Conservation (phyloP, 2,888 invertebrate species). For the Cryptophagus acutangulus region DNA sequence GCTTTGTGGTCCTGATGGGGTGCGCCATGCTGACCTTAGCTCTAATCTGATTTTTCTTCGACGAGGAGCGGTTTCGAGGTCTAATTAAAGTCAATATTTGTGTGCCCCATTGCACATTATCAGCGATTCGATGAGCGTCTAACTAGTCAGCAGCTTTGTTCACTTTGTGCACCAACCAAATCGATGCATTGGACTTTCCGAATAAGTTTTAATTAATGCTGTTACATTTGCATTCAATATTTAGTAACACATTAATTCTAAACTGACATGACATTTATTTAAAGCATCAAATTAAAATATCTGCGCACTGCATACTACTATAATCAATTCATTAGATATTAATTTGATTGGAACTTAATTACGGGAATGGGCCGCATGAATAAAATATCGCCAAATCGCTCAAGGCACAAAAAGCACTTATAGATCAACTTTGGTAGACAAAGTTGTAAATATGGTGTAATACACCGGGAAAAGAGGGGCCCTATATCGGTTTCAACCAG, state of each 20-base stretch:
- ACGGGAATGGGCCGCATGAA: no score
- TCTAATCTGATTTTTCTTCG: slow-evolving; percentile 31
- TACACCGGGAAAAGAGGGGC: slow-evolving; percentile 27
- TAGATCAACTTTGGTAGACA: slow-evolving; percentile 25
- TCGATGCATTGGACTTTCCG: no score
- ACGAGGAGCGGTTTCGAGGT: slow-evolving; percentile 22
- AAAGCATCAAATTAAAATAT: no score
- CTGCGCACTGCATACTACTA: no score
- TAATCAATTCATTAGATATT: no score
- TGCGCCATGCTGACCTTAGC: slow-evolving; percentile 31
- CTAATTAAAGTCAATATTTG: slow-evolving; percentile 42
- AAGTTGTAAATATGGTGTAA: slow-evolving; percentile 28
- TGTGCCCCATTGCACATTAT: slow-evolving; percentile 32
- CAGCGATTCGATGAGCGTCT: slow-evolving; percentile 25
- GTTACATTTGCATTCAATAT: no score
- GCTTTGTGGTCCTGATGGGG: no score
- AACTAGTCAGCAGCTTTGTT: slow-evolving; percentile 28
- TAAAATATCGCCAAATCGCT: slow-evolving; percentile 4
- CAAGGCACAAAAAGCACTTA: slow-evolving; percentile 21
- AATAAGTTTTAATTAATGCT: no score
- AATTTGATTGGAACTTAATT: no score
- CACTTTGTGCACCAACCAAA: no score
- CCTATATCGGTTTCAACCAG: slow-evolving; percentile 27
- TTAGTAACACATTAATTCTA: no score
- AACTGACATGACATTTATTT: no score